These are phyloP conservation scores for Alviniconcha strummeri DNA, from an alignment of 2,888 invertebrate species.

Conservation along the genomic window DNA sequence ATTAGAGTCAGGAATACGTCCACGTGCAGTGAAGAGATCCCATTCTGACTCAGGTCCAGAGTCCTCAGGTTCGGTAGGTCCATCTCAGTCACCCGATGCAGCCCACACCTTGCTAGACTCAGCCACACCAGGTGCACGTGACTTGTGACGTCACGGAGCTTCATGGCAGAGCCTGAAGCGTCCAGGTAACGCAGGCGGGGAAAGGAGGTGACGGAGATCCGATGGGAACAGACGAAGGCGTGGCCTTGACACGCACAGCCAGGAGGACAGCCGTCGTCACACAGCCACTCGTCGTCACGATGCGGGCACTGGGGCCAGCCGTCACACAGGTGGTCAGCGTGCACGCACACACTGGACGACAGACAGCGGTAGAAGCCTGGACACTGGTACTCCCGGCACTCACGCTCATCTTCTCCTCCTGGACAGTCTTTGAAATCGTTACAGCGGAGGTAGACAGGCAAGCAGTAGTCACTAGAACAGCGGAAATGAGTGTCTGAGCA, in stretches of 20 bases:
- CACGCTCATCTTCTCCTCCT: conserved; percentile 32
- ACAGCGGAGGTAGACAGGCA: conserved; percentile 33
- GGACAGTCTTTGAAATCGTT: conserved; percentile 33
- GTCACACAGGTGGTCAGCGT: conserved; percentile 36
- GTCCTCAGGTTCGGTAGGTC: conserved; percentile 22
- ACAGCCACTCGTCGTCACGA: conserved; percentile 38
- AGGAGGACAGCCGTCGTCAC: conserved; percentile 22
- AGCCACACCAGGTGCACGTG: conserved; percentile 9
- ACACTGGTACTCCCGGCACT: conserved; percentile 19
- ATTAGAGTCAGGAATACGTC: background rate
- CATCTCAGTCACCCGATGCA: background rate
- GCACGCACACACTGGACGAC: conserved; percentile 36
- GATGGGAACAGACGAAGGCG: conserved; percentile 4
- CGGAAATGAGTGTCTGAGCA: conserved; percentile 27
- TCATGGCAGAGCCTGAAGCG: conserved; percentile 3
- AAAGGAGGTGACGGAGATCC: background rate
- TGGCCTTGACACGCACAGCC: conserved; percentile 28
- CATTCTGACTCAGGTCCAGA: conserved; percentile 35
- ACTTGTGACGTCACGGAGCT: background rate
- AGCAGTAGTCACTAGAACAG: conserved; percentile 26
- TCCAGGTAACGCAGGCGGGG: conserved; percentile 20
- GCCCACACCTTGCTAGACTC: background rate
- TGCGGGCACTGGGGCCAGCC: conserved; percentile 38
- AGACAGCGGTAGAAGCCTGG: conserved; percentile 36
- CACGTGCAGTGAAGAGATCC: background rate